Evolutionary conservation across 1,140 invertebrate species (phyloP), one percentile per base, ranked within the genome.

Genomic region (Drosophila micromelanica): DNA sequence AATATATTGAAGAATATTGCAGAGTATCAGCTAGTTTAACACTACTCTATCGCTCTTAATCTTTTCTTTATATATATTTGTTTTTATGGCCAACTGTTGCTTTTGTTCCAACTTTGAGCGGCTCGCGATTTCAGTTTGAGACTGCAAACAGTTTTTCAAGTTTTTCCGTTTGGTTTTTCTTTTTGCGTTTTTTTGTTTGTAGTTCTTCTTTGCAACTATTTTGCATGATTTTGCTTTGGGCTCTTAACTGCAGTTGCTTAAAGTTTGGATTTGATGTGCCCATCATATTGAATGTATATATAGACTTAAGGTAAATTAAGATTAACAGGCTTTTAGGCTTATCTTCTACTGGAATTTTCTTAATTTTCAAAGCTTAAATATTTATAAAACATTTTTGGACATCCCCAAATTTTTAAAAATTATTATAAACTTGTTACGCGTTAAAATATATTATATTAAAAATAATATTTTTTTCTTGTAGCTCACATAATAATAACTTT

Each of bases 151-250:
- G 43, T 63, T 69, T 69, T 46, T 37, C 43, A 49, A 67, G 43
- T 57, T 67, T 67, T 35, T 54, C 32, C 35, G 32, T 57, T 57
- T 65, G 8, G 13, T 9, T 45, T 51, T 60, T 17, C 42, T 13
- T 12, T 15, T 30, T 46, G 23, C 30, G 13, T 20, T 20, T 7
- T 9, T 12, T 65, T n/a, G 23, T 27, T 38, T 43, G 15, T 63
- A 70, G 76, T 63, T 54, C 35, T 63, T 54, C 35, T 73, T 46
- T 6, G 23, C 60, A 80, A 80, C 51, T 81, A 49, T 48, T 74
- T 78, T 72, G 51, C 40, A 59, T 61, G 76, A 61, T 51, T 76
- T 65, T 67, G 56, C 52, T 80, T 59, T 67, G 37, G 32, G 17
- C 15, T 62, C 43, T 57, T 73, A 54, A 73, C 46, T 68, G 73